Conservation (phyloP, 2,113 vertebrate genomes). For the Aspidoscelis tigris region DNA sequence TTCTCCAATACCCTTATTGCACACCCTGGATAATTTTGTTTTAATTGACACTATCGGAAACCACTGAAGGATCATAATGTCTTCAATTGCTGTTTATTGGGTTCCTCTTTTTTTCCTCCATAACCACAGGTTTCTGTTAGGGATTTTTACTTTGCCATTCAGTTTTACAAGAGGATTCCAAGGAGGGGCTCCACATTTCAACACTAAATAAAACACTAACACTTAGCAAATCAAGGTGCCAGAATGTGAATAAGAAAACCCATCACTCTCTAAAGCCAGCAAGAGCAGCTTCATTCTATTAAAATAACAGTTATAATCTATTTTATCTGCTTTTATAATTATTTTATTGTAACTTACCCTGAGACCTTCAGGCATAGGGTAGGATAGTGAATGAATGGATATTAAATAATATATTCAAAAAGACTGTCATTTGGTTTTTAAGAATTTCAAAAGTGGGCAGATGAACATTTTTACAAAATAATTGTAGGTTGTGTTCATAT, state of each 20-base stretch:
- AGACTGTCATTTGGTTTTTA: neutral
- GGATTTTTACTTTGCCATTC: neutral
- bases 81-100: neutral
- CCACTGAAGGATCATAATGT: neutral
- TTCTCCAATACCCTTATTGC: neutral
- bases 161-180: neutral
- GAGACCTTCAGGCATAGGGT: too few species aligned
- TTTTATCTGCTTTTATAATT: too few species aligned
- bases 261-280: neutral
- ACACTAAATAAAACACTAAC: neutral
- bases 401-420: too few species aligned
- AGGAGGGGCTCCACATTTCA: neutral
- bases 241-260: neutral
- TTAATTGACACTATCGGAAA: neutral
- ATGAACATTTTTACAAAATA: neutral
- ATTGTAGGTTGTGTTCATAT: too few species aligned
- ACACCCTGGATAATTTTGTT: neutral
- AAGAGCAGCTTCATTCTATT: neutral
- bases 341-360: too few species aligned
- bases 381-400: too few species aligned
- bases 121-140: neutral
- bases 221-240: neutral
- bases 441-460: neutral
- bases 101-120: neutral
- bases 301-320: too few species aligned